Evolutionary conservation across 2,113 vertebrate genomes (phyloP), one percentile per base, ranked within the genome.

Genomic region (Hyperopisus bebe): DNA sequence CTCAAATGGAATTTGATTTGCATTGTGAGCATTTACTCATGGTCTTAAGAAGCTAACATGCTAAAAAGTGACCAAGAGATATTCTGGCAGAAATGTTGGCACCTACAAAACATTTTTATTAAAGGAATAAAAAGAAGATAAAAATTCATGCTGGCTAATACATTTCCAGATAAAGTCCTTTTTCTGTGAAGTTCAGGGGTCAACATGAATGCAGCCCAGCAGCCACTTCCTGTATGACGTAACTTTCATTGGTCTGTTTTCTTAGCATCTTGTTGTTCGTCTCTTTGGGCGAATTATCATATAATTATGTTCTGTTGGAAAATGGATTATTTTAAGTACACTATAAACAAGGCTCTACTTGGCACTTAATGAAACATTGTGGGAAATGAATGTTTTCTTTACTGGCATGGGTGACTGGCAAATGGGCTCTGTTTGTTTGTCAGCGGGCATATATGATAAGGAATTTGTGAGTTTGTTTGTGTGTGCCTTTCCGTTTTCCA

Each of bases 311-410:
- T 87, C 50, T 31, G n/a, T 53, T 53, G 85, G 85, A 35, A 55
- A 47, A 53, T 27, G 7, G 85, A 87, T 87, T 87, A 87, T 87
- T 87, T 87, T 87, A 87, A 87, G 8, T 35, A 55, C n/a, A 35
- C 50, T 5, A 87, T 87, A 87, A 87, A 87, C 50, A 53, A 87
- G 85, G 50, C 24, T 87, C 50, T 55, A 10, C 48, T 84, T 87
- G 85, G 85, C 85, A 87, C 47, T 87, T 87, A 87, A 87, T 87
- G 82, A 84, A 84, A 47, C 44, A 15, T 84, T 84, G 82, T 84
- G 82, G 82, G 82, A 84, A 84, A 87, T 55, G 55, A 86, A 53
- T 86, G 85, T 86, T 87, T 87, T 87, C 85, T 87, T 47, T 84
- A 3, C 85, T 87, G 48, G 50, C 27, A 9, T 53, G 85, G 85